Conservation (phyloP, 2,797 vertebrate species). For the Pipistrellus nathusii region DNA sequence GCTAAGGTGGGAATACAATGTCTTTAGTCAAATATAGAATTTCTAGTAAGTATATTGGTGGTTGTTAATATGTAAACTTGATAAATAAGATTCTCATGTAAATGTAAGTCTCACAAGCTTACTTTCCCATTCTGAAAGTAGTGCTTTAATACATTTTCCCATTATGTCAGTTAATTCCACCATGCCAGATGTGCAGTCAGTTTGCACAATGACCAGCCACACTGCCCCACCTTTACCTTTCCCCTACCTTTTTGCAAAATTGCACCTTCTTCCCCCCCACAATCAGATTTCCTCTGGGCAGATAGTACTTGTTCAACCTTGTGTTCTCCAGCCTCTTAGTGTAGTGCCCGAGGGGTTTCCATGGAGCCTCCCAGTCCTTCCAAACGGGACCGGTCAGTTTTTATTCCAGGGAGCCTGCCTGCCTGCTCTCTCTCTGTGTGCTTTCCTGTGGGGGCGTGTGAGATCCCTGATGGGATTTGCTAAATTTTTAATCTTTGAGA, state of each 20-base stretch:
- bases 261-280: background rate
- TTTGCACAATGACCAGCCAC: background rate
- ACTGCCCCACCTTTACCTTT: background rate
- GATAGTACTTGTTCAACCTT: background rate
- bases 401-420: background rate
- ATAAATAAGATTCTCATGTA: background rate
- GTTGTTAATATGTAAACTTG: slow-evolving; percentile 8
- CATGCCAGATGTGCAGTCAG: background rate
- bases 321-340: background rate
- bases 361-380: background rate
- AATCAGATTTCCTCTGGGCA: background rate
- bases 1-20: background rate
- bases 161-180: background rate
- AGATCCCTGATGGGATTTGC: background rate
- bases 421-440: background rate
- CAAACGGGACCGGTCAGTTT: background rate
- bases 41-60: background rate
- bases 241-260: background rate
- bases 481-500: background rate
- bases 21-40: background rate
- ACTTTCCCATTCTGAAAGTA: slow-evolving; percentile 5
- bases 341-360: background rate
- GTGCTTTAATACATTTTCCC: background rate
- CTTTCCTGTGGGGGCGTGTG: background rate
- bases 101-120: background rate